Evolutionary conservation across 2,113 vertebrate species (phyloP).

Genomic region (Lonchura striata): DNA sequence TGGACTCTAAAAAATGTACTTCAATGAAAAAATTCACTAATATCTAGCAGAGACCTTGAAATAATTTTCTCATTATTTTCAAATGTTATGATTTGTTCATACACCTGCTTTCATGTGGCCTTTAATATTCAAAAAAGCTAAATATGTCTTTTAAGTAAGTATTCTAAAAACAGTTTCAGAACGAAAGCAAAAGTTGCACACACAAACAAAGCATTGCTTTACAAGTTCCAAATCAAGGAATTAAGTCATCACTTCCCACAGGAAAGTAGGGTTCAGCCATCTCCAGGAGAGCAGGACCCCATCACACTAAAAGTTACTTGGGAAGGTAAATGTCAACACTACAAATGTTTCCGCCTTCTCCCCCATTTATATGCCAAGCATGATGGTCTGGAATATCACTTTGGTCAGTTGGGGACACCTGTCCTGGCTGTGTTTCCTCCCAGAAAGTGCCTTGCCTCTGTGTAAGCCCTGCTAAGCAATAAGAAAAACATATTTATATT

Average conservation of each 20-base stretch:
- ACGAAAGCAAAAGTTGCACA: not conserved
- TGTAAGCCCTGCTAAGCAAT: not conserved
- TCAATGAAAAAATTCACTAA: not conserved
- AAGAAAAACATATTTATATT: not conserved
- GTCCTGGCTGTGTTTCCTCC: not conserved
- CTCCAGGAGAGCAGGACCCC: no score
- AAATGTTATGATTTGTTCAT: not conserved
- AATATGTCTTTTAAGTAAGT: not conserved
- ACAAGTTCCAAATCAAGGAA: not conserved
- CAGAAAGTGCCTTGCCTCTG: not conserved
- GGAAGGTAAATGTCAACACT: not conserved
- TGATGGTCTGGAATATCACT: not conserved
- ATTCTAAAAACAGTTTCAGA: not conserved
- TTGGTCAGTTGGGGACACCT: not conserved
- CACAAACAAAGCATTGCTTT: not conserved
- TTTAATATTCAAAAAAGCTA: not conserved
- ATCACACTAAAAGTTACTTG: no score
- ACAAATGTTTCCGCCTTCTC: not conserved
- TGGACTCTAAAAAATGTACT: not conserved
- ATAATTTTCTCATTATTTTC: not conserved
- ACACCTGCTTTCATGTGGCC: not conserved
- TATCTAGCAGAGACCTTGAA: not conserved
- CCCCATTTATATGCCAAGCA: fast-evolving
- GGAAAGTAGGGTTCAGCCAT: not conserved
- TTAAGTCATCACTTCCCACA: not conserved